Conservation (phyloP, 2,888 invertebrate genomes). For the Andrena dorsata region DNA sequence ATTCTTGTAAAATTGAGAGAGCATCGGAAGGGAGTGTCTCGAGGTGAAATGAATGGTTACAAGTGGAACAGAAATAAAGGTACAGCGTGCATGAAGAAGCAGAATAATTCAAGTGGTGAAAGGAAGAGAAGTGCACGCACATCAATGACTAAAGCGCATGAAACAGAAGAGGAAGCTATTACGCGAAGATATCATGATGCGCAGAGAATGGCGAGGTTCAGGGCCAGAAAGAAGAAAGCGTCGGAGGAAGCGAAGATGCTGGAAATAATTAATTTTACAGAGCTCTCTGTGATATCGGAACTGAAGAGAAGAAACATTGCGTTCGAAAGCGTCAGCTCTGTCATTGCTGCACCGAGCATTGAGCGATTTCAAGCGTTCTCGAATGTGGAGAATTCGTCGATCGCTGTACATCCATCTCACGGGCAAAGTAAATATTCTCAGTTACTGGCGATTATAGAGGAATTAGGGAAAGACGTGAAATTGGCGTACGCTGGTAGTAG, state of each 20-base stretch:
- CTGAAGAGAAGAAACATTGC: conserved; percentile 28
- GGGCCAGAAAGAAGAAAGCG: conserved; percentile 75
- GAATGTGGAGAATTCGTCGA: conserved; percentile 10
- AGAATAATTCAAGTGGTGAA: neutral
- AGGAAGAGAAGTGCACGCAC: conserved; percentile 41
- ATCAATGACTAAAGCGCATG: conserved; percentile 66
- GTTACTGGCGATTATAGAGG: conserved; percentile 95
- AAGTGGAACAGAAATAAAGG: conserved; percentile 7
- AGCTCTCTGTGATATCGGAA: conserved; percentile 21
- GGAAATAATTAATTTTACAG: conserved; percentile 45
- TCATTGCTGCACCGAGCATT: neutral
- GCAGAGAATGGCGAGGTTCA: conserved; percentile 78
- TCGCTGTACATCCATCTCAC: conserved; percentile 6
- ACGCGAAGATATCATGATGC: conserved; percentile 77
- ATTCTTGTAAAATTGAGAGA: neutral
- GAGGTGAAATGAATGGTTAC: conserved; percentile 37
- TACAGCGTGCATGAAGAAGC: neutral
- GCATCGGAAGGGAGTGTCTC: neutral
- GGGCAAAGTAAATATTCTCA: conserved; percentile 94
- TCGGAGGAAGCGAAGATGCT: conserved; percentile 71
- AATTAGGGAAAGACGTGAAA: conserved; percentile 97
- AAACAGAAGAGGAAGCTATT: conserved; percentile 77
- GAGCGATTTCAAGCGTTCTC: conserved; percentile 7
- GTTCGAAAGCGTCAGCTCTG: conserved; percentile 25
- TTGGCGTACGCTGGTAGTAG: conserved; percentile 98